Percentiles rank a stretch among this genome's conserved stretches.
Evolutionary conservation across 2,888 invertebrate species (phyloP).

Genomic region (Melanargia galathea): DNA sequence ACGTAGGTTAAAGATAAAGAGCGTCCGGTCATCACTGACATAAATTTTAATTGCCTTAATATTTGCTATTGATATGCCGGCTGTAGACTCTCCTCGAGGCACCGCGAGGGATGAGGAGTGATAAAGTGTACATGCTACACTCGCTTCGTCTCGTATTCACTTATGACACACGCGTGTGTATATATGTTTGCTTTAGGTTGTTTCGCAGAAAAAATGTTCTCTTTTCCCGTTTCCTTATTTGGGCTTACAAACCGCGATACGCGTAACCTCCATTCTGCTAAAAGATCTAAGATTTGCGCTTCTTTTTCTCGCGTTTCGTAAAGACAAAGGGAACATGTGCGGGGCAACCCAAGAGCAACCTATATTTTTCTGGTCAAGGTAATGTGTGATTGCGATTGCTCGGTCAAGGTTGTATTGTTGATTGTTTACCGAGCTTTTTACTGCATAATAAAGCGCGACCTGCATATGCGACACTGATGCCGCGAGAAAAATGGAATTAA

Average conservation of each 20-base stretch:
- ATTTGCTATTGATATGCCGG: too few species aligned
- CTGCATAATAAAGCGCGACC: constrained; percentile 5
- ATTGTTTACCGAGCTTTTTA: constrained; percentile 19
- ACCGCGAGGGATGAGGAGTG: too few species aligned
- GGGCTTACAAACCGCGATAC: constrained; percentile 2
- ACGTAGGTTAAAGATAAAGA: too few species aligned
- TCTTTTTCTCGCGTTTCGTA: constrained; percentile 6
- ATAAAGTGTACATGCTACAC: too few species aligned
- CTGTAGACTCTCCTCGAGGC: too few species aligned
- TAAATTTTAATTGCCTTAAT: too few species aligned
- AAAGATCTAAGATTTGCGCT: constrained; percentile 13
- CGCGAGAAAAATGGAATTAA: not conserved
- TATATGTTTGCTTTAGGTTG: not conserved
- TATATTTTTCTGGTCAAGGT: constrained; percentile 30
- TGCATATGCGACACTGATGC: not conserved
- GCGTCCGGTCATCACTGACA: too few species aligned
- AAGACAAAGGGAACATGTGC: constrained; percentile 12
- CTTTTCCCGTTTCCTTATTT: constrained; percentile 12
- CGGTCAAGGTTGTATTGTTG: constrained; percentile 28
- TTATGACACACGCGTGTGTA: too few species aligned
- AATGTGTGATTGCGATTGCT: constrained; percentile 5
- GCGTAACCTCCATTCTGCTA: constrained; percentile 7
- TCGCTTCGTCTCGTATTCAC: too few species aligned
- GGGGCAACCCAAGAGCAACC: constrained; percentile 17
- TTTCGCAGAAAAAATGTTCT: constrained; percentile 6